These are phyloP conservation scores for Philotrypesis tridentata DNA, from an alignment of 1,140 invertebrate species.

Conservation along the genomic window DNA sequence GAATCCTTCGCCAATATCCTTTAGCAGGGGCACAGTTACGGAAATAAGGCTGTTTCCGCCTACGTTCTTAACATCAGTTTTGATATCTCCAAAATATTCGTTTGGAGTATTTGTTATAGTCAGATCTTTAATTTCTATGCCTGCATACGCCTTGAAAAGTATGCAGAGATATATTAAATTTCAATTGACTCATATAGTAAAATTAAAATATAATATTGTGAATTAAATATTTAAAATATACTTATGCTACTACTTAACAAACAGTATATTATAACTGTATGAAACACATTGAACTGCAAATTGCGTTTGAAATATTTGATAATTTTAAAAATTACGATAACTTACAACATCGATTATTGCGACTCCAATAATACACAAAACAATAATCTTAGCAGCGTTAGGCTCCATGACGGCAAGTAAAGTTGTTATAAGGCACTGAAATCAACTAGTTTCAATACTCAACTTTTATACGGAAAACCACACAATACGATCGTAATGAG, in stretches of 20 bases:
- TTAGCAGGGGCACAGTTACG: conserved; percentile 2
- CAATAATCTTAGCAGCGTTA: not conserved
- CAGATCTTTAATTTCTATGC: not conserved
- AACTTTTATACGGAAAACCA: conserved; percentile 18
- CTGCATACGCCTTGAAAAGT: not conserved
- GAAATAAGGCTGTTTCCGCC: not conserved
- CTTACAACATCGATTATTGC: conserved; percentile 21
- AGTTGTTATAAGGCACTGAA: conserved; percentile 3
- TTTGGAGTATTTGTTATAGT: not conserved
- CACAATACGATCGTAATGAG: not conserved
- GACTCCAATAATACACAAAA: not conserved
- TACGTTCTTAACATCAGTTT: not conserved
- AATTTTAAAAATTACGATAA: not conserved
- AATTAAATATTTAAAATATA: too few relatives aligned
- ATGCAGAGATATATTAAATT: not conserved
- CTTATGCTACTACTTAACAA: too few relatives aligned
- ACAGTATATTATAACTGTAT: too few relatives aligned
- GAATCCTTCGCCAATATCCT: not conserved
- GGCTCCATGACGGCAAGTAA: not conserved
- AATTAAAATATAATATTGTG: too few relatives aligned
- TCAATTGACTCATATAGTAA: too few relatives aligned
- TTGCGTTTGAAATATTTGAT: too few relatives aligned
- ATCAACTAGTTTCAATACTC: not conserved
- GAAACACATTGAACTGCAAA: too few relatives aligned
- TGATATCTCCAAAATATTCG: conserved; percentile 21